Base-by-base conservation (phyloP, 2,888 invertebrate genomes). In the Margaritifera margaritifera region DNA sequence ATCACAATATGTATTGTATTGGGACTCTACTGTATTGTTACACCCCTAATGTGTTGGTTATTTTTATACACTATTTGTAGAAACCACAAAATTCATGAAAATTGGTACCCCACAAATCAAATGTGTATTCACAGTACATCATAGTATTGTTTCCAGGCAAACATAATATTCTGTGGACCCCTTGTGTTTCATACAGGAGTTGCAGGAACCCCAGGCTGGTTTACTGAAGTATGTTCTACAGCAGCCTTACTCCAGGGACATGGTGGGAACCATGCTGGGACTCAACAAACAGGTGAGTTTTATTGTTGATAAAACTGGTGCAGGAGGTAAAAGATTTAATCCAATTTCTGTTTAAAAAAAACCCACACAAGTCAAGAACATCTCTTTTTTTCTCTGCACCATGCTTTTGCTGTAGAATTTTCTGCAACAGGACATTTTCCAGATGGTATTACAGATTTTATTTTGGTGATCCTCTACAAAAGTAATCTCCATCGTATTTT, bases 261-360 rank as follows among this genome's bases (percentile, higher is more conserved):
- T 98, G 95, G 96, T 98, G 80, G 97, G 96, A 82, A 95, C 95
- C 4, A 97, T 98, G 95, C 91, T 98, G 24, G 96, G 96, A 57
- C 91, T 98, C 27, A 97, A 96, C 87, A 97, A 97, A 88, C 96
- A 97, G 91, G 94, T 94, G 80, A 62, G 63, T 24, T 53, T 11
- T 42, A 15, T 64, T 51, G 51, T 64, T 25, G 51, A 20, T 50
- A 18, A 64, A 25, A 56, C 57, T 51, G 57, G 25, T 51, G 1
- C 42, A 11, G 2, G 11, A 11, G 11, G 42, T 42, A 8, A 42
- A 42, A 59, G 22, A 1, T n/a, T 27, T 6, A 59, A 15, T 20
- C 25, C 0, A 8, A 1, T 59, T 22, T 59, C 59, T 27, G 2
- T 24, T 59, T 22, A 0, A 24, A 42, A 42, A 42, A 42, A n/a